A percentile compares a stretch with the other conserved stretches of the same genome.
These are phyloP conservation scores for Lithobates sylvaticus DNA, from an alignment of 2,797 vertebrate genomes.

Conservation along the genomic window DNA sequence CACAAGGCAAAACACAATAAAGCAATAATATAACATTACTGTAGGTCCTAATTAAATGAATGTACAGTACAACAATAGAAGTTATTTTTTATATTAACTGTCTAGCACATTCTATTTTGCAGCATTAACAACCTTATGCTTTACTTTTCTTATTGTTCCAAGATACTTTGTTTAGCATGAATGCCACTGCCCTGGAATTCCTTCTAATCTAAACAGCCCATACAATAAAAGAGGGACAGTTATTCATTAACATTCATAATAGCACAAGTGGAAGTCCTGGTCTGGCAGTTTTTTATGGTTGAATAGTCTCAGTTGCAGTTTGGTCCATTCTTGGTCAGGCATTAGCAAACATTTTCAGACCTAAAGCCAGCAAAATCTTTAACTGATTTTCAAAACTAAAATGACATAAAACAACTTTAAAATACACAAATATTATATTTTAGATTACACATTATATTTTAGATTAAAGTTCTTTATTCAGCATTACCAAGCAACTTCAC, in stretches of 20 bases:
- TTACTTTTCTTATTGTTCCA: not conserved
- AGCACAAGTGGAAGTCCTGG: conserved; percentile 1
- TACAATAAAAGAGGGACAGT: not conserved
- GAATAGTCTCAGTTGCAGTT: not conserved
- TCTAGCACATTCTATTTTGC: not conserved
- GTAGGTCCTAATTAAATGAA: not conserved
- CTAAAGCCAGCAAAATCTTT: too few relatives aligned
- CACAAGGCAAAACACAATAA: too few relatives aligned
- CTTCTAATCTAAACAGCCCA: not conserved
- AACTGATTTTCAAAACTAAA: too few relatives aligned
- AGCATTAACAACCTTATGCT: not conserved
- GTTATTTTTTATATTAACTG: not conserved
- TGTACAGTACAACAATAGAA: not conserved
- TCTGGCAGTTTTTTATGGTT: not conserved
- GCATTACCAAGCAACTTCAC: too few relatives aligned
- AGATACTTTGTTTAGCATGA: not conserved
- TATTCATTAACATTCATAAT: conserved; percentile 33
- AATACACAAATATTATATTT: too few relatives aligned
- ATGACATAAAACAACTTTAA: too few relatives aligned
- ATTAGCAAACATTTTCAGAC: not conserved
- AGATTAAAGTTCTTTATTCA: too few relatives aligned
- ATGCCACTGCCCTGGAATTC: not conserved
- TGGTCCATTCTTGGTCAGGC: not conserved
- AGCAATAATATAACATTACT: not conserved
- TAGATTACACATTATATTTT: too few relatives aligned